Conservation (phyloP, 2,797 vertebrate genomes). For the Basileuterus tristriatus region DNA sequence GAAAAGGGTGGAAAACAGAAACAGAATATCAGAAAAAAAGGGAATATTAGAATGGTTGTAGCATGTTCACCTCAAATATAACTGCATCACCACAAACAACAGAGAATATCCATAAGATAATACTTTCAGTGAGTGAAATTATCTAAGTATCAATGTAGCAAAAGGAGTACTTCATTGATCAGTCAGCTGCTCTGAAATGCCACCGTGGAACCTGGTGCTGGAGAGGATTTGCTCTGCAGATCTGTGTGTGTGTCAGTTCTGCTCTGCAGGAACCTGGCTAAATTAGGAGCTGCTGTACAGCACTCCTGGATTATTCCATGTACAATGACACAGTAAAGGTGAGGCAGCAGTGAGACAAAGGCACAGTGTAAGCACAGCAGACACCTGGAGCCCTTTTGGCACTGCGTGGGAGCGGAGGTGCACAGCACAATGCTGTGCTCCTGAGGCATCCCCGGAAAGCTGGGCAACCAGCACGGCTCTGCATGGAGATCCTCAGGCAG, state of each 20-base stretch:
- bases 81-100: background rate
- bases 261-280: background rate
- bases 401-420: background rate
- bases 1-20: background rate
- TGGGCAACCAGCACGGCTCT: background rate
- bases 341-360: background rate
- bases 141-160: background rate
- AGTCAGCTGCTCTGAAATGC: background rate
- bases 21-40: background rate
- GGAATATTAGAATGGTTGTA: background rate
- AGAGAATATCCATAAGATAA: background rate
- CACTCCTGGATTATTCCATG: background rate
- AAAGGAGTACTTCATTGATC: background rate
- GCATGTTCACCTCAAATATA: background rate
- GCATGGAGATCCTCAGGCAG: rapidly evolving
- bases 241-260: background rate
- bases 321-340: background rate
- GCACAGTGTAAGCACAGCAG: background rate
- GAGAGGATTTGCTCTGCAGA: background rate
- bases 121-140: background rate
- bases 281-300: background rate
- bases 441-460: background rate
- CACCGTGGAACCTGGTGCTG: rapidly evolving
- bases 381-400: background rate
- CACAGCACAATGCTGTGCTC: background rate